A percentile compares a stretch with the other conserved stretches of the same genome.
Conservation (phyloP, 2,113 vertebrate species). For the Sapayoa aenigma region DNA sequence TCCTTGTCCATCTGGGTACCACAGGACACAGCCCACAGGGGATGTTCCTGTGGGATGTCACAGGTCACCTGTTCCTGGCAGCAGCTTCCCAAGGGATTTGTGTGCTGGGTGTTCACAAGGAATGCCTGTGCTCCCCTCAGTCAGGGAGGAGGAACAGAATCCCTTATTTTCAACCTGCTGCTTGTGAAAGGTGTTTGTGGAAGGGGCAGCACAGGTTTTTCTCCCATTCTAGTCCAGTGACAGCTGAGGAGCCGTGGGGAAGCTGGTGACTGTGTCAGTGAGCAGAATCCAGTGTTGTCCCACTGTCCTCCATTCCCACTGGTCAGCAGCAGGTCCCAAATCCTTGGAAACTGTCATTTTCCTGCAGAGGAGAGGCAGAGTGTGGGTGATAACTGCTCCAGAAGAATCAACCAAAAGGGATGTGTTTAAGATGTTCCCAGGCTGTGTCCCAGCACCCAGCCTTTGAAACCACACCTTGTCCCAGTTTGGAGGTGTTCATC, state of each 20-base stretch:
- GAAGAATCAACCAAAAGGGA: background rate
- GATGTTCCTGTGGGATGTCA: background rate
- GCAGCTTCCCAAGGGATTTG: background rate
- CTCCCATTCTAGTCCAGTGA: background rate
- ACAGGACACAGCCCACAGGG: accelerated
- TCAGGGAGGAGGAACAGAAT: background rate
- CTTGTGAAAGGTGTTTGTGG: background rate
- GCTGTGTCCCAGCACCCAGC: background rate
- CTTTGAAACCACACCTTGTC: background rate
- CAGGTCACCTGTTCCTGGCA: background rate
- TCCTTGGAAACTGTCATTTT: background rate
- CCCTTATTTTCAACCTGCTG: background rate
- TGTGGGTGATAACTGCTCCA: background rate
- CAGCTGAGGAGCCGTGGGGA: background rate
- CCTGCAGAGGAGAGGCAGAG: background rate
- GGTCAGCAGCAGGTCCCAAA: background rate
- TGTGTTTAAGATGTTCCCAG: background rate
- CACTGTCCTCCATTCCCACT: background rate
- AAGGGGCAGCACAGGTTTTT: background rate
- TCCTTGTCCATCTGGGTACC: background rate
- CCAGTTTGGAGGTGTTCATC: background rate
- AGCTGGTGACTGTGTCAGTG: background rate
- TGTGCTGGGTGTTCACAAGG: background rate
- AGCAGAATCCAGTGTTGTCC: background rate
- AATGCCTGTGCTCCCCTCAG: background rate